Conservation (phyloP, 2,797 vertebrate species). For the Sparidentex hasta region DNA sequence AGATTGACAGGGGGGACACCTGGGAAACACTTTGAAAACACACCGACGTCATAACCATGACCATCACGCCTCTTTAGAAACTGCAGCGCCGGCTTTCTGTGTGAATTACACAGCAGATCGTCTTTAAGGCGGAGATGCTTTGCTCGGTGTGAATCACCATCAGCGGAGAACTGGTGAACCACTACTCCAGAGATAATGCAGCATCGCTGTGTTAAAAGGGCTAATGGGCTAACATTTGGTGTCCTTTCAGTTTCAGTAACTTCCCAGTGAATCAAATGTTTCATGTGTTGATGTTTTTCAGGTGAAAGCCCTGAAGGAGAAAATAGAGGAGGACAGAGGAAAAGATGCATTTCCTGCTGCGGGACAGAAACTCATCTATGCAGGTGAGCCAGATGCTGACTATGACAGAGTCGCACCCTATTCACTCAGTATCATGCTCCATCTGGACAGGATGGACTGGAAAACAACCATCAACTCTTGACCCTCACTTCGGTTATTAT, state of each 20-base stretch:
- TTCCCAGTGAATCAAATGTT: background rate
- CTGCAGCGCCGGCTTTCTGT: too few relatives aligned
- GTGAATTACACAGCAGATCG: too few relatives aligned
- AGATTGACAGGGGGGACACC: too few relatives aligned
- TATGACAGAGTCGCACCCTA: background rate
- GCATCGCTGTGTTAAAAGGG: too few relatives aligned
- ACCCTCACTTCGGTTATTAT: background rate
- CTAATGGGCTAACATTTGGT: background rate
- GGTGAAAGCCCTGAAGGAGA: conserved; percentile 85
- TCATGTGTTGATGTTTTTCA: conserved; percentile 55
- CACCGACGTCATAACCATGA: too few relatives aligned
- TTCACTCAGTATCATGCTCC: background rate
- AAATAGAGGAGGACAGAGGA: conserved; percentile 84
- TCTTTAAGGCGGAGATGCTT: too few relatives aligned
- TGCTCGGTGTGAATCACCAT: too few relatives aligned
- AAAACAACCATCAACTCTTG: background rate
- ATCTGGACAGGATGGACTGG: background rate
- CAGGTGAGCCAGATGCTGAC: conserved; percentile 74
- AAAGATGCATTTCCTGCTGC: conserved; percentile 83
- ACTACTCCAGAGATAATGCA: too few relatives aligned
- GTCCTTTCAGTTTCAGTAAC: background rate
- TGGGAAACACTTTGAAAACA: too few relatives aligned
- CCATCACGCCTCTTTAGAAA: too few relatives aligned
- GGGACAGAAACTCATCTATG: conserved; percentile 88
- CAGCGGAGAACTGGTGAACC: too few relatives aligned